phyloP scores from a whole-genome alignment of 1,140 invertebrate genomes.

The Megathymus violae region DNA sequence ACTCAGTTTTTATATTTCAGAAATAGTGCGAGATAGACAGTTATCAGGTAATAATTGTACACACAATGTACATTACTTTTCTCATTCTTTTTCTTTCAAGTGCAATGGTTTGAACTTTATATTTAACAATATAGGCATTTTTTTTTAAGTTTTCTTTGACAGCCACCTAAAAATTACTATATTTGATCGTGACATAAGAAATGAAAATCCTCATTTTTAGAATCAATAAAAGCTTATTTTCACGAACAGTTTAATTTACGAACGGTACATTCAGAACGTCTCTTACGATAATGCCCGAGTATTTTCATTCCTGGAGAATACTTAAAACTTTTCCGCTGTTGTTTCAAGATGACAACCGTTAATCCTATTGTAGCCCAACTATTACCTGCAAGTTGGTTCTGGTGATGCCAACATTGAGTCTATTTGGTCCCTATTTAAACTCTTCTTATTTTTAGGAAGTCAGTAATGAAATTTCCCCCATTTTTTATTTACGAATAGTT shows the following conservation, averaged over 20 bases:
- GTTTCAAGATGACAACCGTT: conserved; percentile 33
- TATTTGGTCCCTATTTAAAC: conserved; percentile 23
- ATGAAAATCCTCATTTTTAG: neutral
- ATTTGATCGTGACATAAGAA: neutral
- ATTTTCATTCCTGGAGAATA: conserved; percentile 22
- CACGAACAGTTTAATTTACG: conserved; percentile 18
- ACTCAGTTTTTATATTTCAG: no score
- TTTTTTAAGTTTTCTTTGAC: no score
- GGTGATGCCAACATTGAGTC: conserved; percentile 24
- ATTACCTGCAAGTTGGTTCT: conserved; percentile 30
- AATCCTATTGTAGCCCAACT: conserved; percentile 33
- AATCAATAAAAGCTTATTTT: conserved; percentile 12
- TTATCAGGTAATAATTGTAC: no score
- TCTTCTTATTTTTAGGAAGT: conserved; percentile 8
- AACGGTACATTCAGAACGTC: conserved; percentile 6
- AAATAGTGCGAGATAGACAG: no score
- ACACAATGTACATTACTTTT: no score
- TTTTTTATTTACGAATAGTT: neutral
- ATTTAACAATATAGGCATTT: no score
- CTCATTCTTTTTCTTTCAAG: no score
- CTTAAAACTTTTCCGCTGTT: conserved; percentile 34
- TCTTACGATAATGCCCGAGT: conserved; percentile 20
- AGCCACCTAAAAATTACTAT: no score
- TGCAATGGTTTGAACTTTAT: no score
- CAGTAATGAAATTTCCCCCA: neutral